These are phyloP conservation scores for Channa argus DNA, from an alignment of 2,113 vertebrate genomes.

Conservation along the genomic window DNA sequence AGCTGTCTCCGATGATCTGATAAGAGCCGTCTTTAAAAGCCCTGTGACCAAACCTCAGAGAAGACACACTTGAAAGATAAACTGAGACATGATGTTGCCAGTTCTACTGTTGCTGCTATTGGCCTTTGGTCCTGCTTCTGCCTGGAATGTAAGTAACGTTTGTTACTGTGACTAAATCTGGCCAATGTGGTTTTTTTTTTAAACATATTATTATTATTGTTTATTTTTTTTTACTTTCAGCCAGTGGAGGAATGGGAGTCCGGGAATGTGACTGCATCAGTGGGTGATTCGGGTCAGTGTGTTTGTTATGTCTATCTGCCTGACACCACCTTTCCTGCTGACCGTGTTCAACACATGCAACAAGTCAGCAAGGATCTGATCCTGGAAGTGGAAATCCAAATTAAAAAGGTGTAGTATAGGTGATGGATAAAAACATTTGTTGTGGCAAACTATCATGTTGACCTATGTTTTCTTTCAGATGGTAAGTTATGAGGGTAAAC, in stretches of 20 bases:
- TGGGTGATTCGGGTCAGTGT: slow-evolving; percentile 72
- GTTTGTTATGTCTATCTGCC: slow-evolving; percentile 75
- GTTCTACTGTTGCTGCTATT: slow-evolving; percentile 61
- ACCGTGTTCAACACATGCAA: slow-evolving; percentile 72
- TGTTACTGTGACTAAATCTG: neutral
- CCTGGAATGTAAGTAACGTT: slow-evolving; percentile 70
- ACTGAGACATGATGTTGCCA: slow-evolving; percentile 43
- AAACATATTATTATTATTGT: too few species aligned
- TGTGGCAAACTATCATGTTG: neutral
- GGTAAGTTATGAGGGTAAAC: slow-evolving; percentile 48
- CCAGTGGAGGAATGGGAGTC: slow-evolving; percentile 71
- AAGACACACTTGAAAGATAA: slow-evolving; percentile 39
- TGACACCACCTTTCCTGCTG: slow-evolving; percentile 74
- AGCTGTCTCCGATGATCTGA: slow-evolving; percentile 55
- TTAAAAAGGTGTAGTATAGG: slow-evolving; percentile 63
- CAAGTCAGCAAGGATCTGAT: slow-evolving; percentile 67
- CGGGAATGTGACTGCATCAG: slow-evolving; percentile 76
- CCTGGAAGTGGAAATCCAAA: slow-evolving; percentile 74
- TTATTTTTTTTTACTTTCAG: slow-evolving; percentile 26
- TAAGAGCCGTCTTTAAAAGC: slow-evolving; percentile 69
- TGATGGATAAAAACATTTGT: neutral
- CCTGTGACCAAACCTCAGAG: neutral
- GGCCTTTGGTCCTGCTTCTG: slow-evolving; percentile 48
- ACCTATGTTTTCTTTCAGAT: slow-evolving; percentile 51
- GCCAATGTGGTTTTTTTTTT: too few species aligned